Evolutionary conservation across 2,113 vertebrate genomes (phyloP).

Genomic region (Verasper variegatus): DNA sequence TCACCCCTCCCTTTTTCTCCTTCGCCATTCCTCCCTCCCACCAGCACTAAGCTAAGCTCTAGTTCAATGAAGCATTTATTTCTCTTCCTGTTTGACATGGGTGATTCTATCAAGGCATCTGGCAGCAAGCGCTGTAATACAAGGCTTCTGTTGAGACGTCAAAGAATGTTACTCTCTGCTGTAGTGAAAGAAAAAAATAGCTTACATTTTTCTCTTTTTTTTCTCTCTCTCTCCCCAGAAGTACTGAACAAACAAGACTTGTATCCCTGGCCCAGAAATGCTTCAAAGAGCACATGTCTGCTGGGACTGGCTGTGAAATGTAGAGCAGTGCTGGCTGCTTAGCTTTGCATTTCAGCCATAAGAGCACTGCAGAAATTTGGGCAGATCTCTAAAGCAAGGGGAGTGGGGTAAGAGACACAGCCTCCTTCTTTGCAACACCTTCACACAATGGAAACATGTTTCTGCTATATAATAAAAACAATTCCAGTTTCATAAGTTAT

Average conservation of each 20-base stretch:
- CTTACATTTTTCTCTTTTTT: constrained; percentile 59
- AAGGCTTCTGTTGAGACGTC: constrained; percentile 81
- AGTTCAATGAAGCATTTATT: constrained; percentile 84
- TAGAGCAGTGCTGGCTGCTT: constrained; percentile 83
- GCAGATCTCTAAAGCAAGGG: constrained; percentile 60
- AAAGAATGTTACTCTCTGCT: constrained; percentile 80
- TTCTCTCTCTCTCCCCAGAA: constrained; percentile 53
- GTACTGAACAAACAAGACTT: constrained; percentile 83
- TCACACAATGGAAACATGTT: constrained; percentile 39
- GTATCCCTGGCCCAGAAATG: constrained; percentile 85
- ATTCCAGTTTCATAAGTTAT: constrained; percentile 42
- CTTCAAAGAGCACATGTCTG: constrained; percentile 85
- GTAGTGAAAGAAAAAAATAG: constrained; percentile 75
- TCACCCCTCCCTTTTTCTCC: constrained; percentile 33
- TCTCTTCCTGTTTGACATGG: constrained; percentile 83
- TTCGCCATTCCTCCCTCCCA: constrained; percentile 48
- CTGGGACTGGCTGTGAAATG: constrained; percentile 84
- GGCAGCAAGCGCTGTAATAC: constrained; percentile 79
- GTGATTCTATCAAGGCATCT: constrained; percentile 82
- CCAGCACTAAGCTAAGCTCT: constrained; percentile 69
- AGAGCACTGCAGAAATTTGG: constrained; percentile 72
- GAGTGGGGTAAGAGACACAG: constrained; percentile 5
- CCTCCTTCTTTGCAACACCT: constrained; percentile 35
- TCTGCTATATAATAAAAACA: constrained; percentile 7
- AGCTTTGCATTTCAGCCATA: constrained; percentile 83